phyloP scores from a whole-genome alignment of 2,888 invertebrate species.

The Zootermopsis nevadensis region DNA sequence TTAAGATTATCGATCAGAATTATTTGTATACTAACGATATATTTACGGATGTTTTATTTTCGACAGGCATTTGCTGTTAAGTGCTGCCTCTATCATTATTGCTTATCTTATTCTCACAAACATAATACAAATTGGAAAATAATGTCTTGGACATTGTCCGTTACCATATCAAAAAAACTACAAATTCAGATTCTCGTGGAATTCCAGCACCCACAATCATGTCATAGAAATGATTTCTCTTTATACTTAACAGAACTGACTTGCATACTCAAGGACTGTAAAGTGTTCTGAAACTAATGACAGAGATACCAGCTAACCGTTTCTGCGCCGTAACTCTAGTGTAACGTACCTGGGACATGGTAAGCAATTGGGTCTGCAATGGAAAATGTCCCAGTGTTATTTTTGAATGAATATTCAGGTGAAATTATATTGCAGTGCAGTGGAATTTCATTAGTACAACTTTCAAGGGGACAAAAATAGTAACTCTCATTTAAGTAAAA shows the following conservation, averaged over 20 bases:
- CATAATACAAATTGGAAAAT: background rate
- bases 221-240: background rate
- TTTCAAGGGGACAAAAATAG: background rate
- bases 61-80: background rate
- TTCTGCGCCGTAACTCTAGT: background rate
- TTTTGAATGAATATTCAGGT: background rate
- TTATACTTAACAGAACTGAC: background rate
- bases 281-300: background rate
- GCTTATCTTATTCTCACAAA: background rate
- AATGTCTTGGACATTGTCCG: background rate
- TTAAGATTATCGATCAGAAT: background rate
- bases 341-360: background rate
- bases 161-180: background rate
- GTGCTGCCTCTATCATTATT: background rate
- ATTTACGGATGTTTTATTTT: background rate
- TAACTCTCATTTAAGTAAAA: no score
- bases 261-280: background rate
- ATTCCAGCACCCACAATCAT: constrained; percentile 7
- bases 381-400: background rate
- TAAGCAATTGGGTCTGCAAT: background rate
- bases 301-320: background rate
- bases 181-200: background rate
- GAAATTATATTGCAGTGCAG: background rate
- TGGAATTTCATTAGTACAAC: background rate
- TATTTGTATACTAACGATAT: background rate